These are phyloP conservation scores for Drosophila suzukii DNA, from an alignment of 1,140 invertebrate species.

Conservation along the genomic window DNA sequence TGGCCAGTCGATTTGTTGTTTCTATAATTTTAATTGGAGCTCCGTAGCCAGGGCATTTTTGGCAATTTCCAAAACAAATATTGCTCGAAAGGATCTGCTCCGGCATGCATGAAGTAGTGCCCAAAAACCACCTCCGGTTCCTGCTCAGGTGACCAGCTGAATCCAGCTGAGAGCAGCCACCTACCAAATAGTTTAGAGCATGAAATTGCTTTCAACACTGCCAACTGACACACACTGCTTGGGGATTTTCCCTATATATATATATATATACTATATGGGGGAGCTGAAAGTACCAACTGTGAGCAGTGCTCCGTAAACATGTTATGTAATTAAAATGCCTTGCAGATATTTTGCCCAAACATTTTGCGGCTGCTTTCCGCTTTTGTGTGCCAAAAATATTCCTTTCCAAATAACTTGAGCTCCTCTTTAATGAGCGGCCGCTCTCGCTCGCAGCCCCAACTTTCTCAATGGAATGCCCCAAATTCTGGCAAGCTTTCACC, in stretches of 20 bases:
- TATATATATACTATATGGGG: not conserved
- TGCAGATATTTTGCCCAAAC: slow-evolving; percentile 60
- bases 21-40: slow-evolving; percentile 81
- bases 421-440: slow-evolving; percentile 33
- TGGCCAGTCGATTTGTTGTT: slow-evolving; percentile 67
- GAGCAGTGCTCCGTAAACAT: slow-evolving; percentile 48
- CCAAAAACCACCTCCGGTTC: not conserved
- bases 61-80: slow-evolving; percentile 81
- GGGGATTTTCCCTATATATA: not conserved
- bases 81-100: slow-evolving; percentile 61
- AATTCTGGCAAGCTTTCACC: slow-evolving; percentile 30
- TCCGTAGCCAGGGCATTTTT: slow-evolving; percentile 47
- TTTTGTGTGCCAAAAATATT: slow-evolving; percentile 54
- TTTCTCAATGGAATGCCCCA: slow-evolving; percentile 60
- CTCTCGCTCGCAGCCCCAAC: slow-evolving; percentile 18
- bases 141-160: slow-evolving; percentile 33
- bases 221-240: slow-evolving; percentile 19
- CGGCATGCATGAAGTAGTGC: slow-evolving; percentile 26
- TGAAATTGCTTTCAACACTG: slow-evolving; percentile 48
- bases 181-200: slow-evolving; percentile 52
- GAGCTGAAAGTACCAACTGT: slow-evolving; percentile 14
- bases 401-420: slow-evolving; percentile 58
- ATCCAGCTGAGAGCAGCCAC: slow-evolving; percentile 12
- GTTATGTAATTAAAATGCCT: slow-evolving; percentile 82
- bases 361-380: slow-evolving; percentile 55